Evolutionary conservation across 2,888 invertebrate genomes (phyloP).

Genomic region (Octodonta nipae): DNA sequence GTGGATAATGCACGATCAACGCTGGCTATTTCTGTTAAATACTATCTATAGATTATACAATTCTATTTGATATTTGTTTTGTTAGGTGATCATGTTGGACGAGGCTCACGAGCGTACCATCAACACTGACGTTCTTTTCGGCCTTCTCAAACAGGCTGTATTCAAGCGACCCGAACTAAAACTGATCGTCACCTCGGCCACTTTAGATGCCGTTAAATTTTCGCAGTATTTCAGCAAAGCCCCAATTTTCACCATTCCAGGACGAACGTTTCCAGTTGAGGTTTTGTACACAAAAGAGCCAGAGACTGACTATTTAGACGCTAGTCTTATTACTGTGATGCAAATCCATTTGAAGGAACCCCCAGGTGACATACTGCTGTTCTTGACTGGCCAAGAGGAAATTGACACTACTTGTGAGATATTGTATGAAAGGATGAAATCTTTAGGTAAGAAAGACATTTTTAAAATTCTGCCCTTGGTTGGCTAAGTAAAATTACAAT

Average conservation of each 20-base stretch:
- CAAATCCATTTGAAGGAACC: slow-evolving; percentile 97
- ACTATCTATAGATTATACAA: too few species aligned
- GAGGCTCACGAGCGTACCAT: slow-evolving; percentile 98
- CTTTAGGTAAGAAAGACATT: slow-evolving; percentile 45
- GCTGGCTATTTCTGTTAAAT: too few species aligned
- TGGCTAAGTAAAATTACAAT: too few species aligned
- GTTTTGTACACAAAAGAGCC: slow-evolving; percentile 96
- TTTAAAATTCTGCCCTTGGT: too few species aligned
- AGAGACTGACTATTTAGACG: slow-evolving; percentile 96
- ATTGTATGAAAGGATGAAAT: slow-evolving; percentile 94
- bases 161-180: slow-evolving; percentile 88
- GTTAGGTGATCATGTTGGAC: slow-evolving; percentile 80
- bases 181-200: slow-evolving; percentile 96
- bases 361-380: slow-evolving; percentile 82
- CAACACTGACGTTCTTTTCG: slow-evolving; percentile 96
- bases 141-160: slow-evolving; percentile 74
- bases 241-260: slow-evolving; percentile 97
- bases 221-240: slow-evolving; percentile 95
- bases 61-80: too few species aligned
- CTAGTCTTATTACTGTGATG: slow-evolving; percentile 96
- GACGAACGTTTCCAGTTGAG: slow-evolving; percentile 91
- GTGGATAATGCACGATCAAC: too few species aligned
- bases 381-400: slow-evolving; percentile 93
- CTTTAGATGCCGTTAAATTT: slow-evolving; percentile 95
- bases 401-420: slow-evolving; percentile 99